phyloP scores from a whole-genome alignment of 2,888 invertebrate species.

The Heliconius charithonia region DNA sequence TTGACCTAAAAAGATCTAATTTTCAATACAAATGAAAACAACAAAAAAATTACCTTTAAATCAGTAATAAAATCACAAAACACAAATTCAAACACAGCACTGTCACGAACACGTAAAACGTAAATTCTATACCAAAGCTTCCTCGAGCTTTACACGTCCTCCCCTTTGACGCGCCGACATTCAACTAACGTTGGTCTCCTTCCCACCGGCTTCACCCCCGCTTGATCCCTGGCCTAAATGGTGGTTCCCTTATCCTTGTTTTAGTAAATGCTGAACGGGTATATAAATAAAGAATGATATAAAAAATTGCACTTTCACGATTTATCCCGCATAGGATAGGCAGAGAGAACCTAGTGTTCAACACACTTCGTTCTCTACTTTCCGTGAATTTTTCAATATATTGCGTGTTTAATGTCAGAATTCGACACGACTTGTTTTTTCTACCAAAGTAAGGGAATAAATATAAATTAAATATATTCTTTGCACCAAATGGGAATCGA shows the following conservation, averaged over 20 bases:
- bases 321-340: neutral
- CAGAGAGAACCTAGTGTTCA: neutral
- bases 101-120: slow-evolving; percentile 5
- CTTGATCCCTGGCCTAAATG: slow-evolving; percentile 11
- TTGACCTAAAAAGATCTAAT: neutral
- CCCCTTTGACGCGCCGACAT: slow-evolving; percentile 16
- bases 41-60: neutral
- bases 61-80: neutral
- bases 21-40: neutral
- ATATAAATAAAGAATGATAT: neutral
- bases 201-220: slow-evolving; percentile 22
- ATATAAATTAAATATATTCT: neutral
- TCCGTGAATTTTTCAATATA: neutral
- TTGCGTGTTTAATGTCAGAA: neutral
- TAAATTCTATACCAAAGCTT: slow-evolving; percentile 3
- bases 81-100: slow-evolving; percentile 16
- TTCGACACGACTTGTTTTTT: neutral
- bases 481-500: neutral
- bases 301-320: neutral
- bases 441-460: neutral
- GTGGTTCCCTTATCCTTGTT: neutral
- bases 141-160: slow-evolving; percentile 12
- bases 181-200: slow-evolving; percentile 14
- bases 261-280: neutral
- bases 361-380: neutral